Evolutionary conservation across 2,888 invertebrate genomes (phyloP).

Genomic region (Diogma glabrata): DNA sequence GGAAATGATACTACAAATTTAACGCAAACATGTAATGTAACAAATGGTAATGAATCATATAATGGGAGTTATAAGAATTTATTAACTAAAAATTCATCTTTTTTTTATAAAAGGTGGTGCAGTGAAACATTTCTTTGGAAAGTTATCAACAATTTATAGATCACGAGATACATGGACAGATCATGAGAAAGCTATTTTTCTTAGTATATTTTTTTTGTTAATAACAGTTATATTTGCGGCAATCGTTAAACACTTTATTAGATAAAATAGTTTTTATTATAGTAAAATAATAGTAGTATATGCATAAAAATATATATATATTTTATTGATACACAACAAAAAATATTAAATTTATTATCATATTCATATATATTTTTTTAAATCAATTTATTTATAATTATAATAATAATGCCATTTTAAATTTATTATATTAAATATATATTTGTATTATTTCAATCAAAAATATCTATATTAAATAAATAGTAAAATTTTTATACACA

Average conservation of each 20-base stretch:
- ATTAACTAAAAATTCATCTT: conserved; percentile 1
- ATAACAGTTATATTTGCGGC: conserved; percentile 7
- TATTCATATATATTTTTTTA: too few relatives aligned
- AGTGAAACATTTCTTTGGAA: conserved; percentile 36
- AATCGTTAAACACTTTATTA: conserved; percentile 6
- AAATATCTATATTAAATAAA: too few relatives aligned
- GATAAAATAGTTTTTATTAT: conserved; percentile 4
- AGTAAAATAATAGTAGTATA: too few relatives aligned
- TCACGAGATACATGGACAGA: conserved; percentile 33
- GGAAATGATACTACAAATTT: not conserved
- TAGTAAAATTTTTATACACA: too few relatives aligned
- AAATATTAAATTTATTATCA: too few relatives aligned
- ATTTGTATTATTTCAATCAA: too few relatives aligned
- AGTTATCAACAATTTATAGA: conserved; percentile 29
- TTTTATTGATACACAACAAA: too few relatives aligned
- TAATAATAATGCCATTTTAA: too few relatives aligned
- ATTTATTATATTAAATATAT: too few relatives aligned
- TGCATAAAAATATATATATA: too few relatives aligned
- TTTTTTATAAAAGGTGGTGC: conserved; percentile 25
- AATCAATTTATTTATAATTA: too few relatives aligned
- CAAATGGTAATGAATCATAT: conserved; percentile 2
- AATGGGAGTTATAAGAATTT: conserved; percentile 6
- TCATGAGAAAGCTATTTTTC: conserved; percentile 33
- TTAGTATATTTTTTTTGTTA: conserved; percentile 6
- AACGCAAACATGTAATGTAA: not conserved